phyloP scores from a whole-genome alignment of 2,797 vertebrate species.

The Pampus argenteus region DNA sequence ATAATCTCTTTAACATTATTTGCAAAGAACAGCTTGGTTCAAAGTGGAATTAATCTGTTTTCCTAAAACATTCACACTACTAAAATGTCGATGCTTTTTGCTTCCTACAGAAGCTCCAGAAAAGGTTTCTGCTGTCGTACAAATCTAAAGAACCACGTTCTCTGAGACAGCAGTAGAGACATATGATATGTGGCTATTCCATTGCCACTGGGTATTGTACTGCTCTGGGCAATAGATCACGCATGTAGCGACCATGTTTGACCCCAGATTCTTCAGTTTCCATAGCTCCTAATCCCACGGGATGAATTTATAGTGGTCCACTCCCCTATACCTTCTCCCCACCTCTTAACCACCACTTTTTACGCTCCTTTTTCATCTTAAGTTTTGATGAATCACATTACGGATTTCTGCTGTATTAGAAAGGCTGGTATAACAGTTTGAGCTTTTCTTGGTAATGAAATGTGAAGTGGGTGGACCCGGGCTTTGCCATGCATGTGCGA shows the following conservation, averaged over 20 bases:
- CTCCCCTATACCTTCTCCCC: constrained; percentile 28
- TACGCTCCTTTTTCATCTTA: constrained; percentile 60
- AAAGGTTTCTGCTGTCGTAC: constrained; percentile 5
- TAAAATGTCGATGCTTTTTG: neutral
- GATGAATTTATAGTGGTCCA: constrained; percentile 45
- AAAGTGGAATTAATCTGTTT: neutral
- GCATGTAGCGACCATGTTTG: constrained; percentile 62
- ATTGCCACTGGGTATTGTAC: constrained; percentile 25
- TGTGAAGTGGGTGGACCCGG: constrained; percentile 75
- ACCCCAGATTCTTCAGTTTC: constrained; percentile 63
- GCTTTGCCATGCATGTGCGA: constrained; percentile 68
- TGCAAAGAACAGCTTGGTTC: neutral
- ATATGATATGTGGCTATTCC: constrained; percentile 46
- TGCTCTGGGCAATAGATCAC: constrained; percentile 64
- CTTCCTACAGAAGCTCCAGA: constrained; percentile 7
- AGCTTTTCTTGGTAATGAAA: constrained; percentile 77
- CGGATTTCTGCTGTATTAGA: constrained; percentile 48
- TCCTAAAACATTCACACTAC: neutral
- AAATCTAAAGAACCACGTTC: constrained; percentile 24
- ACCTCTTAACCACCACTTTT: constrained; percentile 47
- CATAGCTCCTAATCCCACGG: constrained; percentile 50
- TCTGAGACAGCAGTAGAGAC: constrained; percentile 30
- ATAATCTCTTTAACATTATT: neutral
- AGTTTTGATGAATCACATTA: constrained; percentile 56
- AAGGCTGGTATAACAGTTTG: constrained; percentile 63